Evolutionary conservation across 2,113 vertebrate genomes (phyloP), one percentile per base, ranked within the genome.

Genomic region (Podarcis cretensis): DNA sequence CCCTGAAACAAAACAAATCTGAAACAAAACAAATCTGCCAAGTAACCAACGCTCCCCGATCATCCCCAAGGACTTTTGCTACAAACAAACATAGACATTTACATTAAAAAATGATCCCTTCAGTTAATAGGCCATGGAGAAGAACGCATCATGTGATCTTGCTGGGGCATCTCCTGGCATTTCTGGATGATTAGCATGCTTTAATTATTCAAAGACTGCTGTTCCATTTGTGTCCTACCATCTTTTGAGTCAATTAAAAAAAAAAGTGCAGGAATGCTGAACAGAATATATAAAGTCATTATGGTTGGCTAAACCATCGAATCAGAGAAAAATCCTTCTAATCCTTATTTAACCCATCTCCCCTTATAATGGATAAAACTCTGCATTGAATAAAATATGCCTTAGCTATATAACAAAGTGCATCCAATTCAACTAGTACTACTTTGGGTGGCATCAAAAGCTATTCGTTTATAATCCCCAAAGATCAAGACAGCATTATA

Each of bases 191-290:
- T 90, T 87, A 93, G 76, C 86, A 77, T 35, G 74, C 18, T 88
- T 85, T 94, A 94, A 93, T 93, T 93, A 92, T 91, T 91, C 40
- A 94, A 90, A 87, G 18, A 6, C 81, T 80, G 90, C 90, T 89
- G 76, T 92, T 93, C 87, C 30, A 84, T 83, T 87, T 21, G 5
- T 6, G 48, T 6, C 84, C 86, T 89, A 16, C 63, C 84, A 9
- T 18, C 80, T 76, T 89, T 92, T 0, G 1, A 85, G 78, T 43
- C 88, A 90, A 91, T 94, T 74, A 35, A 81, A 76, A 81, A 79
- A 80, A 76, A 87, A 37, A 12, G 1, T 25, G 6, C 4, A 18
- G 74, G 83, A 87, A 83, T 23, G 81, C 10, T 35, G 14, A 59
- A 5, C 0, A n/a, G 85, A 86, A 54, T 1, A 1, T 48, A 40